Evolutionary conservation across 2,888 invertebrate genomes (phyloP), one percentile per base, ranked within the genome.

Genomic region (Lysandra coridon): DNA sequence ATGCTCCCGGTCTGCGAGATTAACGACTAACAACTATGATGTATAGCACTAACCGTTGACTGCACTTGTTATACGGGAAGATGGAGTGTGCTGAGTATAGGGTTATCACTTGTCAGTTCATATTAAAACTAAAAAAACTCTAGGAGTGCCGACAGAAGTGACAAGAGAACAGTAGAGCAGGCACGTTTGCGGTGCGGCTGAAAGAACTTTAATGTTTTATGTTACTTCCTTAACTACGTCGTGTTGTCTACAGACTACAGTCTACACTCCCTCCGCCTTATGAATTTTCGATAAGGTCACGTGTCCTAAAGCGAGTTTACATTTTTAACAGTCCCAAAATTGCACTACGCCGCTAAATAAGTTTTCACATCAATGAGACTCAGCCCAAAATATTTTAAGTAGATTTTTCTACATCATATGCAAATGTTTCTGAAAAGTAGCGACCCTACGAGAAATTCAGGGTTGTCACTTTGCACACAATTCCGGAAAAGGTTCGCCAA

Each of bases 11-110:
- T 82, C 80, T 80, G 80, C 78, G 80, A 86, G 85, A 87, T 87
- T 85, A 87, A 84, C 57, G 57, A 57, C 57, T 57, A 17, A 57
- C 85, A 82, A 83, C 82, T 82, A 83, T 86, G 88, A 88, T 87
- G 86, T 85, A 87, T 83, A 81, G 84, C 79, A 80, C 83, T 80
- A 74, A 81, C 81, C 78, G 80, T 81, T 81, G 78, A 62, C 78
- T 53, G 78, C 80, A 81, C 73, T 79, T 82, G 80, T 81, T 80
- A 79, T 64, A 62, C 57, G 79, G 81, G 80, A 82, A 81, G 82
- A 69, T 69, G 33, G 82, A 80, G 80, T 79, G 73, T 40, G 74
- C 79, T 74, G 78, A 78, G 80, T 79, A 80, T 80, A 80, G 78
- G 57, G 80, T 79, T 33, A 73, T 10, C 64, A 37, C 60, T 12